Base-by-base conservation (phyloP, 2,888 invertebrate species). In the Drosophila cracens region DNA sequence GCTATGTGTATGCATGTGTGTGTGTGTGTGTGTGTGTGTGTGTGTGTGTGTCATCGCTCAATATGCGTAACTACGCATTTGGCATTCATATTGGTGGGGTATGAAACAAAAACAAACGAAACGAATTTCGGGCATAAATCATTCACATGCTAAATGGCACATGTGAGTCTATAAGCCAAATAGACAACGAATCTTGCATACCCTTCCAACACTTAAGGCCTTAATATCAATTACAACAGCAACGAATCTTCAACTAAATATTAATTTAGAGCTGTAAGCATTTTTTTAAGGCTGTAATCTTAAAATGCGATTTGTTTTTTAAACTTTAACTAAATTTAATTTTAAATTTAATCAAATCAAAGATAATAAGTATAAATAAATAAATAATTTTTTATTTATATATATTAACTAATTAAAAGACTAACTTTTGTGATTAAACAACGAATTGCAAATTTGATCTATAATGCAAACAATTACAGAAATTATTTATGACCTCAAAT, bases 61-160 rank as follows among this genome's bases (percentile, higher is more conserved):
- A 67, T 49, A 69, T 71, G 86, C 86, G 76, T 89, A 85, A 76
- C 87, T 86, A 88, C 87, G 87, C 87, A 86, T 90, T 90, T 82
- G 81, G 67, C 80, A 74, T 81, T 78, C 74, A 74, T 64, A 71
- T 76, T 75, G 74, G 58, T 27, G n/a, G 83, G 70, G 72, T 40
- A 57, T 33, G 43, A 59, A 68, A 74, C 68, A 53, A 52, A 70
- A 54, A 27, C 54, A 79, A 76, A 73, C 33, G 56, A 66, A 75
- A 66, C 66, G 49, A 70, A 71, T 62, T 79, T 76, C 29, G 73
- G 76, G 67, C 73, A 84, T 90, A 90, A 90, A 89, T 90, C 90
- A 89, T 87, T 81, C 73, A 79, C 58, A 77, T 76, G 77, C 43
- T 73, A 76, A 86, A 82, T 68, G 76, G 53, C 67, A 76, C 53